Evolutionary conservation across 2,888 invertebrate species (phyloP), one percentile per base, ranked within the genome.

Genomic region (Cantharis rustica): DNA sequence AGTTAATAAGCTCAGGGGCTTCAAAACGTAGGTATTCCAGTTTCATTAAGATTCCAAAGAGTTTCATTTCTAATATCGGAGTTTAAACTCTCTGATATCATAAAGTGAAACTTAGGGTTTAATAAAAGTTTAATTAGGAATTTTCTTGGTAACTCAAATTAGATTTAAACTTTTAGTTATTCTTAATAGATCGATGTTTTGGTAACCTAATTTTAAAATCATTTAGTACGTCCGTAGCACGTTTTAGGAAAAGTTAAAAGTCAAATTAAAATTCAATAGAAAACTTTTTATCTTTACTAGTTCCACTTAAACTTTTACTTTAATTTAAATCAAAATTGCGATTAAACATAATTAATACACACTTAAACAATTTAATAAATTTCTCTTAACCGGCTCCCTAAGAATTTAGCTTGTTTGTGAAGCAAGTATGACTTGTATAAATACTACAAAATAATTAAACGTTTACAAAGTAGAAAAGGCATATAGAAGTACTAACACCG

Each of bases 51-150:
- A 84, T 85, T 84, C 82, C 80, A 78, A 79, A 79, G 77, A 80
- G 82, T 82, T 82, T 80, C 84, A 81, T 84, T 84, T 81, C 84
- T 82, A 84, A 84, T 85, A 83, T 81, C 82, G 47, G 47, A 79
- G 82, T 81, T 81, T 76, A 84, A 84, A 75, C 61, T 71, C 75
- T 71, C 81, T 81, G 83, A 84, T 85, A 85, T 83, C 84, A 83
- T 86, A 85, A 86, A 85, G 83, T 85, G 82, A 83, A 84, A 83
- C 82, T 83, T 83, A 80, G 80, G 82, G 82, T 86, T 86, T 86
- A 86, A 86, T 87, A 86, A 87, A 87, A 87, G 86, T 87, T 87
- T 87, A 86, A 87, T 87, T 86, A 86, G 85, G 85, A 86, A 85
- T 86, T 84, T 85, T 84, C 84, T 84, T 83, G 84, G 84, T 85